Base-by-base conservation (phyloP, 1,140 invertebrate genomes). In the Brachionus sp. region DNA sequence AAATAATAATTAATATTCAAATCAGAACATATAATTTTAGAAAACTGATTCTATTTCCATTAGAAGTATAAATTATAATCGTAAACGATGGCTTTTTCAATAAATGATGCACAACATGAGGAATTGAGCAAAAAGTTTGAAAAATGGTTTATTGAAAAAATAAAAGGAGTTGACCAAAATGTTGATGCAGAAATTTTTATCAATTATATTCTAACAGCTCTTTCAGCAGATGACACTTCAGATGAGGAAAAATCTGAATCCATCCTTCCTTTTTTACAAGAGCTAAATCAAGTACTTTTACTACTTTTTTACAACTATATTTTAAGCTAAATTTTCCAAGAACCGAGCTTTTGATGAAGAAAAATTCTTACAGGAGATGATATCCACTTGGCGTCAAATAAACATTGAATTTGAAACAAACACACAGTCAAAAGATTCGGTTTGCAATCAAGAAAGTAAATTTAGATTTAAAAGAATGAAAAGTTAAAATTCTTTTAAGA, bases 261-360 rank as follows among this genome's bases (percentile, higher is more conserved):
- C 13, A 75, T 75, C n/a, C 16, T 29, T 6, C 70, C 70, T 46
- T 75, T 75, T 75, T 75, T 75, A 46, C 70, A 75, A 46, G 70
- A 75, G 12, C 42, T 75, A 9, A 75, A 75, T 46, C 70, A 75
- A 75, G 70, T 75, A 75, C 12, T 23, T 2, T 10, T 0, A 5
- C 5, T 39, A 9, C 1, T 16, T n/a, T 42, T 29, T 29, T 29
- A n/a, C 9, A 73, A 5, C 19, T 42, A 10, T 9, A 29, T 33
- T 13, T 29, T 10, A 44, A 25, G 7, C 9, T 46, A 46, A 29
- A 0, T 25, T 9, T 46, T 46, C 12, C 13, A 46, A 75, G 70
- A 75, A 75, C 25, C 9, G 25, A 25, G 5, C 37, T 44, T 46
- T 33, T 29, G 39, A 75, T 50, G 70, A 75, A 33, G 25, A 50